These are phyloP conservation scores for Leptobrachium ailaonicum DNA, from an alignment of 2,113 vertebrate species.

Conservation along the genomic window DNA sequence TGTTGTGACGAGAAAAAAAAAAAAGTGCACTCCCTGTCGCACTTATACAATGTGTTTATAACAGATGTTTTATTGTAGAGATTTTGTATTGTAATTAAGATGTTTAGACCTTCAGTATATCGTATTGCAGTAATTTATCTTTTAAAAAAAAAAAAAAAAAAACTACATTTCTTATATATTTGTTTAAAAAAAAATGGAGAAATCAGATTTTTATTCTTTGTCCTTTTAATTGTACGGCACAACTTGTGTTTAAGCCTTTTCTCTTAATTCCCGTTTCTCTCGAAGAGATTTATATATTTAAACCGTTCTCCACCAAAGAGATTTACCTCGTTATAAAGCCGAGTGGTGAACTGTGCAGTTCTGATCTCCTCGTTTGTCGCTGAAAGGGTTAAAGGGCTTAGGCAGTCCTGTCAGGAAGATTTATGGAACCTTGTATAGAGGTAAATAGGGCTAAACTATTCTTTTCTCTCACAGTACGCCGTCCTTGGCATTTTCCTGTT, in stretches of 20 bases:
- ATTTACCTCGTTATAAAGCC: neutral
- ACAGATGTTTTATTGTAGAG: slow-evolving; percentile 44
- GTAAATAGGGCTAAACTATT: slow-evolving; percentile 3
- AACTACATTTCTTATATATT: slow-evolving; percentile 23
- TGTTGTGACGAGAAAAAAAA: slow-evolving; percentile 5
- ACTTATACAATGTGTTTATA: slow-evolving; percentile 42
- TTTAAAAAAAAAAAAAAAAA: neutral
- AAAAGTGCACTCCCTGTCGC: slow-evolving; percentile 21
- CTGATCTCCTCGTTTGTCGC: neutral
- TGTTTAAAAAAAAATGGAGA: slow-evolving; percentile 2
- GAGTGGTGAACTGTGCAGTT: neutral
- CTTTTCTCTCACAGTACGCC: slow-evolving; percentile 3
- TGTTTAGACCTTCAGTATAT: slow-evolving; percentile 38
- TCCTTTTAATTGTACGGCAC: slow-evolving; percentile 15
- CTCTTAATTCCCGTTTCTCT: neutral
- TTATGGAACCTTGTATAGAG: slow-evolving; percentile 13
- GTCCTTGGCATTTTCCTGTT: slow-evolving; percentile 47
- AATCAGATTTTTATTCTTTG: neutral
- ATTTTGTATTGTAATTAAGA: slow-evolving; percentile 45
- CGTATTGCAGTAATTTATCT: slow-evolving; percentile 49
- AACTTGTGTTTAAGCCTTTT: slow-evolving; percentile 29
- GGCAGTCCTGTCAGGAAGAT: slow-evolving; percentile 8
- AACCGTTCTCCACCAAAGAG: slow-evolving; percentile 27
- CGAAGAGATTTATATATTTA: neutral
- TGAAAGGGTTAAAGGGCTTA: slow-evolving; percentile 17